Base-by-base conservation (phyloP, 2,113 vertebrate genomes). In the Stegastes partitus region DNA sequence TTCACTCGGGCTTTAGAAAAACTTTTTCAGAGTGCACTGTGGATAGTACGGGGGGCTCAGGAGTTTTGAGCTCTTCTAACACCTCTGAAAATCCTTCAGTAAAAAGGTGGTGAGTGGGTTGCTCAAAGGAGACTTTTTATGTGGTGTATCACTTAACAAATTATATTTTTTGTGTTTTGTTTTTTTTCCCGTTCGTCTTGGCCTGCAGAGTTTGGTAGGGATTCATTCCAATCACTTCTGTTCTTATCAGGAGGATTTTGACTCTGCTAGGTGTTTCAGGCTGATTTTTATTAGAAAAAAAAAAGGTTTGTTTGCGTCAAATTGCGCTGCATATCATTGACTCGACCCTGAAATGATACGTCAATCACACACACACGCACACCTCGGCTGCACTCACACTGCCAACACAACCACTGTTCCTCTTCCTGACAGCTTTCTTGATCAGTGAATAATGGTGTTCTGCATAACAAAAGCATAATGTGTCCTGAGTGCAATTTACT, bases 291-390 rank as follows among this genome's bases (percentile, higher is more conserved):
- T 26, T 59, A 22, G 59, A 57, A 34, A 18, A 47, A 68, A 77
- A 69, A 84, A 73, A 37, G 44, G 5, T 47, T 82, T 8, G 70
- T 83, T 85, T 83, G 59, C 69, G 75, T 81, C 31, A 63, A 61
- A 82, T 84, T 84, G 49, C 61, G 2, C 26, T 74, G 69, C 69
- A 55, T 77, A 62, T 84, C 70, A 61, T 62, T 78, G 68, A 72
- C 75, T 74, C 16, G 1, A 26, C 51, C 44, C 28, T 56, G 49
- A 77, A 84, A 79, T 61, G 68, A 58, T 66, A 28, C 65, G 78
- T 56, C 81, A 84, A 42, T 77, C 64, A 77, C 50, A 6, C 62
- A 65, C 68, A 67, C 63, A 79, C 44, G 4, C 62, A 62, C 68
- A 65, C 68, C 12, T 31, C 18, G 10, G 39, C 77, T 31, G 65